phyloP scores from a whole-genome alignment of 2,888 invertebrate genomes.

The Cheilosia scutellata region DNA sequence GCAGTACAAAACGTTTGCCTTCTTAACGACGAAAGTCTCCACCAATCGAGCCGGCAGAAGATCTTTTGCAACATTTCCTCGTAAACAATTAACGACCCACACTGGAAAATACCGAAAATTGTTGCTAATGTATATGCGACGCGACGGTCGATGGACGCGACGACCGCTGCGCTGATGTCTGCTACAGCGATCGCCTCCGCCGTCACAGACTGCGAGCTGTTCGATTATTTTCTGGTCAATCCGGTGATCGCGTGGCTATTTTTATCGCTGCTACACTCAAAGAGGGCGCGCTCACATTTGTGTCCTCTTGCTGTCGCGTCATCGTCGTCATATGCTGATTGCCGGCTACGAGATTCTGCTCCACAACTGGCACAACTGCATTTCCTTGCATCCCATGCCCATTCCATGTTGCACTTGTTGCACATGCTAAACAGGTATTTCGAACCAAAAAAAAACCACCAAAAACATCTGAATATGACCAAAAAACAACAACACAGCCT shows the following conservation, averaged over 20 bases:
- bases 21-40: neutral
- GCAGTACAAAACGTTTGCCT: neutral
- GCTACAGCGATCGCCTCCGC: slow-evolving; percentile 3
- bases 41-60: slow-evolving; percentile 7
- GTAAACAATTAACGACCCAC: slow-evolving; percentile 68
- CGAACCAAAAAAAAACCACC: slow-evolving; percentile 45
- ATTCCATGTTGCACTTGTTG: slow-evolving; percentile 75
- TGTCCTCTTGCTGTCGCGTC: slow-evolving; percentile 34
- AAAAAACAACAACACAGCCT: slow-evolving; percentile 28
- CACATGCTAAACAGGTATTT: slow-evolving; percentile 75
- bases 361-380: slow-evolving; percentile 69
- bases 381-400: slow-evolving; percentile 61
- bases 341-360: slow-evolving; percentile 20
- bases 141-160: neutral
- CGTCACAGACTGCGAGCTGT: slow-evolving; percentile 11
- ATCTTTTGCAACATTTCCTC: slow-evolving; percentile 53
- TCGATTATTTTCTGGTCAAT: slow-evolving; percentile 68
- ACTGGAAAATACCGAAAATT: slow-evolving; percentile 70
- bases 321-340: slow-evolving; percentile 20
- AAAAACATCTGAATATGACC: slow-evolving; percentile 57
- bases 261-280: slow-evolving; percentile 65
- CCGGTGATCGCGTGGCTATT: slow-evolving; percentile 74
- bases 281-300: slow-evolving; percentile 57
- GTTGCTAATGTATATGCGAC: slow-evolving; percentile 40
- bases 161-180: slow-evolving; percentile 8